These are phyloP conservation scores for Halcyon chelicuti DNA, from an alignment of 2,797 vertebrate genomes.

Conservation along the genomic window DNA sequence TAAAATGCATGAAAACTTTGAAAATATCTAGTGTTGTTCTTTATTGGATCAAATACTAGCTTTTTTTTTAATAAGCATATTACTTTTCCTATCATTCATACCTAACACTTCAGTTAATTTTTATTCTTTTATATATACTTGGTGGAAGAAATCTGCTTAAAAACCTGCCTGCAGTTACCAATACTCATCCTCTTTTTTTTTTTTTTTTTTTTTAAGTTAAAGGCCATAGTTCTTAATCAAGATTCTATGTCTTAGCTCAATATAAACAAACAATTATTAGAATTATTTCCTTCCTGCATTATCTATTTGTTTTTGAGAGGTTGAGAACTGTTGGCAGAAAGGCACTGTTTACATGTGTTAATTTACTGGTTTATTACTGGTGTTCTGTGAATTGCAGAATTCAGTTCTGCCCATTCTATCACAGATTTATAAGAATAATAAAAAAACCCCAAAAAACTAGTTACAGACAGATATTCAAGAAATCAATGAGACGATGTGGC, in stretches of 20 bases:
- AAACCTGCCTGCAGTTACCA: not conserved
- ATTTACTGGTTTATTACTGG: conserved; percentile 24
- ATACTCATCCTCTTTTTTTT: not conserved
- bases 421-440: not conserved
- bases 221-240: conserved; percentile 13
- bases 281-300: conserved; percentile 40
- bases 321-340: conserved; percentile 26
- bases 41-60: not conserved
- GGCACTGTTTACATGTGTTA: not conserved
- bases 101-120: not conserved
- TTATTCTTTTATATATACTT: not conserved
- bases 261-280: conserved; percentile 27
- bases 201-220: conserved; percentile 10
- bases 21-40: not conserved
- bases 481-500: not conserved
- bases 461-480: not conserved
- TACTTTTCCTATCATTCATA: not conserved
- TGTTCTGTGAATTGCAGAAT: not conserved
- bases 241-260: not conserved
- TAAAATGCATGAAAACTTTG: not conserved
- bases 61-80: not conserved
- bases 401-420: not conserved
- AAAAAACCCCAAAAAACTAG: not conserved
- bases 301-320: conserved; percentile 26
- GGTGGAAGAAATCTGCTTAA: not conserved